Base-by-base conservation (phyloP, 2,797 vertebrate species). In the Sebastiscus albofasciatus region DNA sequence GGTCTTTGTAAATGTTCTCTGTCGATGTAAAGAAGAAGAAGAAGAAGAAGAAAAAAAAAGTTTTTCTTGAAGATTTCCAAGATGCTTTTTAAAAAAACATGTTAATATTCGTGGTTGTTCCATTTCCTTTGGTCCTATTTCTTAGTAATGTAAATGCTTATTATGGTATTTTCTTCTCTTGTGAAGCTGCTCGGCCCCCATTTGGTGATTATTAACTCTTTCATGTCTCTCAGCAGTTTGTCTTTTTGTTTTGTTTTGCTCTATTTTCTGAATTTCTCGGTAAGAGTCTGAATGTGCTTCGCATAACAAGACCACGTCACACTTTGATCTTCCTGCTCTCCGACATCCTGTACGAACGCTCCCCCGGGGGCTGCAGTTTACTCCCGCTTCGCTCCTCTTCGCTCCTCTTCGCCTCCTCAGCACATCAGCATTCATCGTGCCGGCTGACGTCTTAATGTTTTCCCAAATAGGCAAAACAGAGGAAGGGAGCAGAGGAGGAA, bases 1-100 rank as follows among this genome's bases (percentile, higher is more conserved):
- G 79, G 67, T 91, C 58, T 24, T 59, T 91, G 84, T 93, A 87
- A 88, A 89, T 85, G 76, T 87, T 82, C 81, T 89, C 66, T 76
- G 73, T 90, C 73, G 46, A 71, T 85, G 85, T 87, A 87, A 89
- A 86, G 36, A 39, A 39, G 36, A 39, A 39, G 36, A 36, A 36
- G 65, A 68, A 68, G 46, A 52, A 77, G 80, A 72, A 67, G 72
- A 78, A 80, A 70, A 26, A 67, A 59, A 29, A 78, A 67, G 6
- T 3, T 87, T 88, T 85, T 82, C 66, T 81, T 31, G 58, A 79
- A 82, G 27, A 77, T 88, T 88, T 84, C 33, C 68, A 81, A 75
- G 70, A 75, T 82, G 85, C 85, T 90, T 91, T 84, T 67, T 73
- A 39, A 76, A 79, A 78, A 52, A 67, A 34, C 2, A 4, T 81